Conservation (phyloP, 2,797 vertebrate species). For the Enteromius paludinosus region DNA sequence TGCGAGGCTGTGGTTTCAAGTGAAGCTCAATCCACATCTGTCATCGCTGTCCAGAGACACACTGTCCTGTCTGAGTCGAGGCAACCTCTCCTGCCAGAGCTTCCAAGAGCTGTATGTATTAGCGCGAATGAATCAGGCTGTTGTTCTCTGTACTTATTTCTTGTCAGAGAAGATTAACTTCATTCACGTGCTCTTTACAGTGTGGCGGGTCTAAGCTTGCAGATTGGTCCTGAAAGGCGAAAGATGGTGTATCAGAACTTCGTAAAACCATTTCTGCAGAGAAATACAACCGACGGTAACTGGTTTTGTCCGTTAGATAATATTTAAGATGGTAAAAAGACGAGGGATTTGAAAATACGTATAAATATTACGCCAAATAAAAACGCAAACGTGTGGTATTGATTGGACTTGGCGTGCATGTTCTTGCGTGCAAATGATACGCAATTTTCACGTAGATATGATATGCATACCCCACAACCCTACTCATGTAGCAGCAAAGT, state of each 20-base stretch:
- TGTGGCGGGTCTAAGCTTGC: conserved; percentile 11
- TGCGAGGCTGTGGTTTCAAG: conserved; percentile 41
- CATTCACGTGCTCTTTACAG: conserved; percentile 24
- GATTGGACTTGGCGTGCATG: too few relatives aligned
- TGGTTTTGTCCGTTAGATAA: not conserved
- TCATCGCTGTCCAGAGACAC: conserved; percentile 18
- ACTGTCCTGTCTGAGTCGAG: conserved; percentile 49
- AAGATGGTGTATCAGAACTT: conserved; percentile 45
- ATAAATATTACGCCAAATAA: too few relatives aligned
- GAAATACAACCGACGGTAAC: conserved; percentile 36
- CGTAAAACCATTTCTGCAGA: conserved; percentile 44
- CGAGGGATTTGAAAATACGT: not conserved
- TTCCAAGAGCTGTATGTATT: conserved; percentile 56
- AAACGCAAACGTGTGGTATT: too few relatives aligned
- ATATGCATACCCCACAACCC: too few relatives aligned
- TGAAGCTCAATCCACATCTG: conserved; percentile 42
- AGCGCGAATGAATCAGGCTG: not conserved
- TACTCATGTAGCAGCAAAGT: too few relatives aligned
- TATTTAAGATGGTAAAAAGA: not conserved
- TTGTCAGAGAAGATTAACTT: not conserved
- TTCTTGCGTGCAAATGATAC: too few relatives aligned
- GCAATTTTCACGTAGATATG: too few relatives aligned
- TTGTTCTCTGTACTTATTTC: not conserved
- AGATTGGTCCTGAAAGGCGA: conserved; percentile 1
- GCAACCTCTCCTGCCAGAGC: conserved; percentile 44